Evolutionary conservation across 2,888 invertebrate species (phyloP), one percentile per base, ranked within the genome.

Genomic region (Heliconius sara): DNA sequence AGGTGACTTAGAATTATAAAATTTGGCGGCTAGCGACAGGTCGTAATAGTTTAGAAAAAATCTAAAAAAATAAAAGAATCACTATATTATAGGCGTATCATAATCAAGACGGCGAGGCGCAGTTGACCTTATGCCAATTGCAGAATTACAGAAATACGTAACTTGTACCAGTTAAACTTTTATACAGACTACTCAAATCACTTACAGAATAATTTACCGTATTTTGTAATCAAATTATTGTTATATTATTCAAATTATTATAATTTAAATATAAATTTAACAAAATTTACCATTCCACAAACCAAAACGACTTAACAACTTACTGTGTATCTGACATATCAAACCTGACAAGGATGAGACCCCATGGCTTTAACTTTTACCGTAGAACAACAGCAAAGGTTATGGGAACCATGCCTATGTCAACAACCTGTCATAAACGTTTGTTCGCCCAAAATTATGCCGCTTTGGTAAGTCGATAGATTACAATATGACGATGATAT

Each of bases 341-440:
- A 16, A 43, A 70, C 70, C 47, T 70, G 25, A 70, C 43, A 47
- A 16, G 70, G 70, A 68, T 3, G 39, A 25, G n/a, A 47, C 16
- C 43, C 25, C 70, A 70, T 70, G 12, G 25, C 13, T 70, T 68
- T 47, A 70, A 47, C 68, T n/a, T 70, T 68, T 47, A 70, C 47
- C 68, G 9, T 25, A 47, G 0, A 65, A 68, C n/a, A 68, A 68
- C 39, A 68, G 39, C 34, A 27, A 65, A 65, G 70, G 16, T 43
- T 70, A 70, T 39, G 70, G 70, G 43, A 43, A 25, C 70, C 70
- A 70, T 25, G 70, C 70, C 70, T 43, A 43, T 70, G 43, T 70
- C 70, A 70, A 70, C 70, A 70, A 43, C 43, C 43, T 70, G 70
- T 70, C 70, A 70, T 43, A 43, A 70, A 70, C 70, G 43, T 47